These are phyloP conservation scores for Peromyscus maniculatus DNA, from an alignment of 2,113 vertebrate species.

Conservation along the genomic window DNA sequence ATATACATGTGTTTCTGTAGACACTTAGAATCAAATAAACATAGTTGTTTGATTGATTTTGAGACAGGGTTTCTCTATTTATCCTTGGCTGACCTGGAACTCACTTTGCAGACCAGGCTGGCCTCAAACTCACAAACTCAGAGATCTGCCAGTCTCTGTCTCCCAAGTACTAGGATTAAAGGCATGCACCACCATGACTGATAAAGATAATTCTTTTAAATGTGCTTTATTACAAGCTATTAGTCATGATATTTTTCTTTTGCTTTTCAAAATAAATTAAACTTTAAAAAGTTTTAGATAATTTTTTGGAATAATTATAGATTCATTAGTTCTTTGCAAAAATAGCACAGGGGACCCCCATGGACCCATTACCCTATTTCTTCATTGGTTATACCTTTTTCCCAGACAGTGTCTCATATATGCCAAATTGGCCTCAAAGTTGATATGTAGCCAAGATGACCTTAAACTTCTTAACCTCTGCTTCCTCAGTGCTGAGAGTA, in stretches of 20 bases:
- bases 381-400: not conserved
- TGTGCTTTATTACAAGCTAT: not conserved
- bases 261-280: constrained; percentile 7
- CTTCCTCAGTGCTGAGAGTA: not conserved
- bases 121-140: not conserved
- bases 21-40: not conserved
- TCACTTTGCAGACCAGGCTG: not conserved
- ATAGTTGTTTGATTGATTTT: not conserved
- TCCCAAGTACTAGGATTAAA: not conserved
- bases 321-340: not conserved
- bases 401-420: not conserved
- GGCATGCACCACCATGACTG: not conserved
- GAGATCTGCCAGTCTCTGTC: not conserved
- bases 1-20: not conserved
- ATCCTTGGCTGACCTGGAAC: not conserved
- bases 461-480: not conserved
- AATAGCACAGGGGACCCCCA: not conserved
- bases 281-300: not conserved
- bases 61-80: not conserved
- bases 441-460: not conserved
- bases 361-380: not conserved
- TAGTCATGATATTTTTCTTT: not conserved
- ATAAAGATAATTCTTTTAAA: not conserved
- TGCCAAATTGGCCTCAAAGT: not conserved
- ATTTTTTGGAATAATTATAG: not conserved